phyloP scores from a whole-genome alignment of 2,797 vertebrate genomes.

The Oryzias dopingdopingensis region DNA sequence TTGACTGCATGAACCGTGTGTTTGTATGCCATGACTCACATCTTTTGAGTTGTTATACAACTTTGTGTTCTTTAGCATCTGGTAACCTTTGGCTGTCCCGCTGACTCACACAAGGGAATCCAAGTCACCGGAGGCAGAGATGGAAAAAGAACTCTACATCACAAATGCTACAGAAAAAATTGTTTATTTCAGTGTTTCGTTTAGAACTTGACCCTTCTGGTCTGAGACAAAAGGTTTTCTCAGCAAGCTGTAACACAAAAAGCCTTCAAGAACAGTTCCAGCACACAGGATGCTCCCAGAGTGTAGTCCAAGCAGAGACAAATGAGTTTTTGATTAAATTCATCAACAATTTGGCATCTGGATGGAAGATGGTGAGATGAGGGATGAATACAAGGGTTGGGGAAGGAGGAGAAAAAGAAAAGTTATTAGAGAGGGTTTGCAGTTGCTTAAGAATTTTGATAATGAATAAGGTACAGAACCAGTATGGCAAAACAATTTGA shows the following conservation, averaged over 20 bases:
- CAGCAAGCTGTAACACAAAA: constrained; percentile 23
- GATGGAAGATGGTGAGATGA: constrained; percentile 48
- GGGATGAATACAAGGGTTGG: background rate
- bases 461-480: background rate
- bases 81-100: constrained; percentile 67
- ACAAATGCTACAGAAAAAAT: constrained; percentile 43
- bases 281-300: constrained; percentile 20
- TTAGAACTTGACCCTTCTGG: constrained; percentile 16
- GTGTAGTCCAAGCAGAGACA: constrained; percentile 39
- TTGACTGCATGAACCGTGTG: constrained; percentile 13
- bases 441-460: constrained; percentile 3
- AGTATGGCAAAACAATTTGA: background rate
- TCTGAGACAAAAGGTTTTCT: constrained; percentile 43
- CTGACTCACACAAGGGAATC: constrained; percentile 36
- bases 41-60: constrained; percentile 52
- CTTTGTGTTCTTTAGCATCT: constrained; percentile 64
- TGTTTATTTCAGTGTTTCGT: constrained; percentile 51
- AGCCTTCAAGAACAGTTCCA: constrained; percentile 21
- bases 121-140: constrained; percentile 53
- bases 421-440: background rate
- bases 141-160: constrained; percentile 60
- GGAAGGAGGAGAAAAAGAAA: background rate
- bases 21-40: constrained; percentile 38
- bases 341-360: constrained; percentile 59
- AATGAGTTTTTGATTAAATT: constrained; percentile 56